Percentiles rank a stretch among this genome's conserved stretches.
These are phyloP conservation scores for Ailurus styani DNA, from an alignment of 2,113 vertebrate species.

Conservation along the genomic window DNA sequence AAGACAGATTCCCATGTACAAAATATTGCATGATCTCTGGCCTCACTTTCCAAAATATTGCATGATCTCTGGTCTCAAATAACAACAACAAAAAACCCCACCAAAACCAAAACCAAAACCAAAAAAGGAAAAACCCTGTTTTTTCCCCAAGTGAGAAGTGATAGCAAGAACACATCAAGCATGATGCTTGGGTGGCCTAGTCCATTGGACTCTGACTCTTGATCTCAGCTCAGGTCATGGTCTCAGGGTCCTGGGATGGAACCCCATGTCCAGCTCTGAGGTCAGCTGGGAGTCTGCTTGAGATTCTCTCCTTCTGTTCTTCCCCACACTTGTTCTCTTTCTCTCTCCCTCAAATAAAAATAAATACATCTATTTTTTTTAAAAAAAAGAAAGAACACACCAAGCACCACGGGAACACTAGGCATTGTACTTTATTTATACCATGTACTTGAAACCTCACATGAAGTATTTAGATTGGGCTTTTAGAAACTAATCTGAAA, in stretches of 20 bases:
- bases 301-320: background rate
- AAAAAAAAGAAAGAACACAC: background rate
- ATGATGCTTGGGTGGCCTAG: background rate
- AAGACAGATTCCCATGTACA: background rate
- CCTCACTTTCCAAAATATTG: background rate
- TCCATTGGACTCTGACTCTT: background rate
- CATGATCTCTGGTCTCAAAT: background rate
- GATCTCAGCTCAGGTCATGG: background rate
- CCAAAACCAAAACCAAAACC: too few relatives aligned
- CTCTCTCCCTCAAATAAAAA: background rate
- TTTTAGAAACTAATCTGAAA: background rate
- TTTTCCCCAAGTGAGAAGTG: background rate
- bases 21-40: background rate
- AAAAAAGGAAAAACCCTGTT: background rate
- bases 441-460: background rate
- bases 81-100: too few relatives aligned
- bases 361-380: background rate
- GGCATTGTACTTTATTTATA: background rate
- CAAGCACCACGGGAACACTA: background rate
- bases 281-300: background rate
- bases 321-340: background rate
- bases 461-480: background rate
- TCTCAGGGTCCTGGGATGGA: background rate
- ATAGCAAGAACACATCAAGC: background rate
- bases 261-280: background rate